Percentiles rank a stretch among this genome's conserved stretches.
phyloP scores from a whole-genome alignment of 2,113 vertebrate genomes.

The Cyanistes caeruleus region DNA sequence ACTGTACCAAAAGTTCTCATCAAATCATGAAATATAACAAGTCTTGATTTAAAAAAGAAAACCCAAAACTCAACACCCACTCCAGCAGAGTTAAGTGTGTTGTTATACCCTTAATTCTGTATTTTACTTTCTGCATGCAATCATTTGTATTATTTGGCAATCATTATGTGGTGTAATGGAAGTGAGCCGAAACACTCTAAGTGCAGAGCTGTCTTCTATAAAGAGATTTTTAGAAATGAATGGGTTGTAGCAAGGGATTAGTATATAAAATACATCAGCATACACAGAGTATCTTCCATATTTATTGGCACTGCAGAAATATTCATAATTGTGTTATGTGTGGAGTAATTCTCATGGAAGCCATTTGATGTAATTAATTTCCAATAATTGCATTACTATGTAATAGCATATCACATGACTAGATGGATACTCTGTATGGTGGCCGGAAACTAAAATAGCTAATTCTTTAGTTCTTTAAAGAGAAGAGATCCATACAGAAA shows the following conservation, averaged over 20 bases:
- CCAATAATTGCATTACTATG: background rate
- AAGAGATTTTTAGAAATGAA: constrained; percentile 24
- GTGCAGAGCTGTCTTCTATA: background rate
- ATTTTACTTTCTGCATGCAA: constrained; percentile 7
- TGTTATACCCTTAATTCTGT: constrained; percentile 35
- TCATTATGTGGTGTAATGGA: constrained; percentile 23
- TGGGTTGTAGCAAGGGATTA: constrained; percentile 17
- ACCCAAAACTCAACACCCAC: background rate
- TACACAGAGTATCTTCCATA: background rate
- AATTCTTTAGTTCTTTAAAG: background rate
- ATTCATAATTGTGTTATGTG: constrained; percentile 12
- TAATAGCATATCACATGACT: background rate
- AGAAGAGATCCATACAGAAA: background rate
- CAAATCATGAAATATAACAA: background rate
- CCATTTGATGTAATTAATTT: constrained; percentile 33
- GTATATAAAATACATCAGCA: background rate
- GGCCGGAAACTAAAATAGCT: background rate
- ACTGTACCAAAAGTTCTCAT: background rate
- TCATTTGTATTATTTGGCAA: constrained; percentile 40
- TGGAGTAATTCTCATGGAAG: background rate
- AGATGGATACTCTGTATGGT: background rate
- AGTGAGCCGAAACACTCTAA: background rate
- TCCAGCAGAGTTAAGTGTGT: constrained; percentile 38
- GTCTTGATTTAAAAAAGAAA: background rate
- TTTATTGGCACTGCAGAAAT: constrained; percentile 11